Conservation (phyloP, 2,888 invertebrate genomes). For the Dioctria linearis region DNA sequence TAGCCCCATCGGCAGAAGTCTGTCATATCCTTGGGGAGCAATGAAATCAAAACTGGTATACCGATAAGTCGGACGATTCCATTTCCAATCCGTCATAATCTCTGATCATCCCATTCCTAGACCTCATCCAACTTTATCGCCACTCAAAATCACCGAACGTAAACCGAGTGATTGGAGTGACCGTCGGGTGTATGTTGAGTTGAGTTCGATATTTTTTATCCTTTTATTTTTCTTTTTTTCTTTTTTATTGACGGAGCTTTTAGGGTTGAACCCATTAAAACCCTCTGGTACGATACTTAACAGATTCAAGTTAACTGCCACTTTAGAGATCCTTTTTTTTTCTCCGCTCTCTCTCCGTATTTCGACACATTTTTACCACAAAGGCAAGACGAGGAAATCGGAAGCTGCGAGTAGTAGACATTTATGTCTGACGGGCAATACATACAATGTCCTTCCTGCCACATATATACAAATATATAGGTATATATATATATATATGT, state of each 20-base stretch:
- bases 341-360: background rate
- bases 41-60: slow-evolving; percentile 40
- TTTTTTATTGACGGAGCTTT: slow-evolving; percentile 35
- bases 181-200: background rate
- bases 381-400: slow-evolving; percentile 2
- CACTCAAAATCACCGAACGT: slow-evolving; percentile 36
- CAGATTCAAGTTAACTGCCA: slow-evolving; percentile 46
- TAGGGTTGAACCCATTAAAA: slow-evolving; percentile 41
- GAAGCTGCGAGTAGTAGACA: background rate
- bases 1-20: background rate
- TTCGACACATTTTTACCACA: slow-evolving; percentile 38
- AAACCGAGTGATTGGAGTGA: slow-evolving; percentile 49
- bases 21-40: slow-evolving; percentile 19
- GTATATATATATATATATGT: background rate
- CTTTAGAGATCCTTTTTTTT: slow-evolving; percentile 33
- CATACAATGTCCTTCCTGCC: too few species aligned
- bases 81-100: slow-evolving; percentile 53
- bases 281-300: slow-evolving; percentile 43
- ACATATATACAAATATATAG: too few species aligned
- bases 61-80: slow-evolving; percentile 40
- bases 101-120: slow-evolving; percentile 26
- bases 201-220: background rate
- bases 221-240: too few species aligned
- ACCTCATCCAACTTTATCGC: slow-evolving; percentile 42
- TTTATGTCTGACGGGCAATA: too few species aligned